These are phyloP conservation scores for Rhynchomys soricoides DNA, from an alignment of 2,113 vertebrate genomes.

Conservation along the genomic window DNA sequence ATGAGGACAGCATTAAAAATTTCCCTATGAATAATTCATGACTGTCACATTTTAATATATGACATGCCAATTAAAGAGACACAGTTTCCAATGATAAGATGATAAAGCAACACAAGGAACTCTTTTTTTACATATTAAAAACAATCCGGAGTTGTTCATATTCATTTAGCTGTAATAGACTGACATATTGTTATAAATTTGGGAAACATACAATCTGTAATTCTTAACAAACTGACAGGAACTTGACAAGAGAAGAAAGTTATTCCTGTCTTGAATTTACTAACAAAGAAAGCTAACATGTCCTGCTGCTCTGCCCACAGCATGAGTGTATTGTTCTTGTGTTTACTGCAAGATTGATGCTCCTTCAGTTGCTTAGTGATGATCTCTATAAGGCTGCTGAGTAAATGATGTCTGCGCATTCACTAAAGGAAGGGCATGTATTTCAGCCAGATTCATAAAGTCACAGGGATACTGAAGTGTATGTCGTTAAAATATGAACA, in stretches of 20 bases:
- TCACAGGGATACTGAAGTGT: constrained; percentile 12
- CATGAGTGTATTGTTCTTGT: constrained; percentile 36
- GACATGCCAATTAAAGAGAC: constrained; percentile 30
- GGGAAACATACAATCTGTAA: constrained; percentile 32
- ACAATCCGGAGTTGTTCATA: constrained; percentile 35
- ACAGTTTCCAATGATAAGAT: constrained; percentile 40
- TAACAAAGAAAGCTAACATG: constrained; percentile 25
- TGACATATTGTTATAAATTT: constrained; percentile 63
- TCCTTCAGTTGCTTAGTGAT: constrained; percentile 40
- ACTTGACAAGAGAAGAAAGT: constrained; percentile 62
- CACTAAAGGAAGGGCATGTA: neutral
- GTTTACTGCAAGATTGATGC: constrained; percentile 51
- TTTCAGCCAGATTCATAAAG: constrained; percentile 59
- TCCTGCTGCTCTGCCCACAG: neutral
- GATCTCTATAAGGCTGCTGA: neutral
- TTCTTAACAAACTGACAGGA: constrained; percentile 54
- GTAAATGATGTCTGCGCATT: constrained; percentile 37
- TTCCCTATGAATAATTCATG: neutral
- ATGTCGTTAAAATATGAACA: constrained; percentile 52
- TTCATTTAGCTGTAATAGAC: constrained; percentile 65
- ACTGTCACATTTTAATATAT: constrained; percentile 25
- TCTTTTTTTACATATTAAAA: constrained; percentile 17
- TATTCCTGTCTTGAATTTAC: constrained; percentile 53
- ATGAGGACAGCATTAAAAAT: constrained; percentile 9
- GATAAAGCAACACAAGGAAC: neutral